phyloP scores from a whole-genome alignment of 92 coral and sea anemone species.

The Epizoanthus illoricatus region DNA sequence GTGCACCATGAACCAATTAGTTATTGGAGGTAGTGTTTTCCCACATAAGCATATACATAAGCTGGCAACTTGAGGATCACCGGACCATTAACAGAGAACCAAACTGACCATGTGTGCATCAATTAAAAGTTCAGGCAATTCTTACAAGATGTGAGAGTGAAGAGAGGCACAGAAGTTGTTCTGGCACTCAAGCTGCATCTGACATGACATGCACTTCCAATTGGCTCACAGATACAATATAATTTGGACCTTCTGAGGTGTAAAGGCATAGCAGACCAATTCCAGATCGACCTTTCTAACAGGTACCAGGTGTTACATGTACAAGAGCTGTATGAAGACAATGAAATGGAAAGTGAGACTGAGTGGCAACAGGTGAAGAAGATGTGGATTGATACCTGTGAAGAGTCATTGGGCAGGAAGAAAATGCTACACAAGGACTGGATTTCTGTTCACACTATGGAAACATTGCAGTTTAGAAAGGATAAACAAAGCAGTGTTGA shows the following conservation, averaged over 20 bases:
- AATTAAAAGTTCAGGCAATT: background rate
- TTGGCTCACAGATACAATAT: too few species aligned
- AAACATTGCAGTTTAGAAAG: slow-evolving; percentile 6
- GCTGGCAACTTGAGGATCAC: slow-evolving; percentile 20
- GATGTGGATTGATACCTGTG: too few species aligned
- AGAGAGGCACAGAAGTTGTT: too few species aligned
- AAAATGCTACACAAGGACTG: background rate
- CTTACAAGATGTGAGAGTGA: background rate
- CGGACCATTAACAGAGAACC: slow-evolving; percentile 8
- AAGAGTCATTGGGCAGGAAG: too few species aligned
- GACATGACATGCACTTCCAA: too few species aligned
- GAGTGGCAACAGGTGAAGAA: background rate
- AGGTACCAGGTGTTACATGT: slow-evolving; percentile 7
- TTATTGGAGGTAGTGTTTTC: slow-evolving; percentile 13
- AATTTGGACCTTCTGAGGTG: too few species aligned
- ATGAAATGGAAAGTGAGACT: background rate
- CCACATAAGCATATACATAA: background rate
- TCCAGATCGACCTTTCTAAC: background rate
- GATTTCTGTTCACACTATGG: background rate
- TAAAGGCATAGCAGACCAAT: too few species aligned
- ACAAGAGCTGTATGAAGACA: background rate
- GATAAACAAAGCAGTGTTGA: slow-evolving; percentile 17
- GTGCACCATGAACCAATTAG: background rate
- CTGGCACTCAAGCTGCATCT: too few species aligned
- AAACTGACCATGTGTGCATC: slow-evolving; percentile 8